phyloP scores from a whole-genome alignment of 1,140 invertebrate genomes.

The Drosophila kohkoa region DNA sequence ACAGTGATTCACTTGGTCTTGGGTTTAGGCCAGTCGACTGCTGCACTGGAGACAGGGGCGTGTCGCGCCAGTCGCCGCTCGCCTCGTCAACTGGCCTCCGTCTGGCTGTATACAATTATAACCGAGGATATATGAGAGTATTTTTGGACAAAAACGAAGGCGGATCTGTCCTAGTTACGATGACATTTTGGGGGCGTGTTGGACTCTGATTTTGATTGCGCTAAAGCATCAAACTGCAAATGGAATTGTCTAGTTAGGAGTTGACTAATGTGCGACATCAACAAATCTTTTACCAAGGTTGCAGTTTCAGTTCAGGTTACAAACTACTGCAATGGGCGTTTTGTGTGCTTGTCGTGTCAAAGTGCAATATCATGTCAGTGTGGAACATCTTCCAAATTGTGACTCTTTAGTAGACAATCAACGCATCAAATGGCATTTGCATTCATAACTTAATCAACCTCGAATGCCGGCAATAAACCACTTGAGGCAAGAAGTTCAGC shows the following conservation, averaged over 20 bases:
- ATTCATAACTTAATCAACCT: constrained; percentile 73
- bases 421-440: constrained; percentile 8
- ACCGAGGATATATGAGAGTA: constrained; percentile 14
- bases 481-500: constrained; percentile 20
- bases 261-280: constrained; percentile 65
- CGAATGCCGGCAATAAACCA: constrained; percentile 45
- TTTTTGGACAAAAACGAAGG: constrained; percentile 4
- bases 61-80: constrained; percentile 71
- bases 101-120: constrained; percentile 34
- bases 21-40: constrained; percentile 58
- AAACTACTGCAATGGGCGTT: constrained; percentile 14
- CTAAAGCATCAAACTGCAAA: constrained; percentile 36
- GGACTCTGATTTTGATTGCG: constrained; percentile 52
- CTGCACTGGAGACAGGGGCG: constrained; percentile 83
- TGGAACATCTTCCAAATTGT: constrained; percentile 26
- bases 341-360: constrained; percentile 41
- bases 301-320: constrained; percentile 18
- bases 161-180: constrained; percentile 32
- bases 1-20: constrained; percentile 33
- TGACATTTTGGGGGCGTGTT: constrained; percentile 54
- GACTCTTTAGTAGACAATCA: constrained; percentile 28
- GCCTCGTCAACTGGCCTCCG: constrained; percentile 52
- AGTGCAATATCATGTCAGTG: constrained; percentile 52
- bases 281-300: constrained; percentile 7
- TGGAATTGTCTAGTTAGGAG: constrained; percentile 57